Percentiles rank a stretch among this genome's conserved stretches.
Evolutionary conservation across 2,113 vertebrate genomes (phyloP).

Genomic region (Varanus salvator): DNA sequence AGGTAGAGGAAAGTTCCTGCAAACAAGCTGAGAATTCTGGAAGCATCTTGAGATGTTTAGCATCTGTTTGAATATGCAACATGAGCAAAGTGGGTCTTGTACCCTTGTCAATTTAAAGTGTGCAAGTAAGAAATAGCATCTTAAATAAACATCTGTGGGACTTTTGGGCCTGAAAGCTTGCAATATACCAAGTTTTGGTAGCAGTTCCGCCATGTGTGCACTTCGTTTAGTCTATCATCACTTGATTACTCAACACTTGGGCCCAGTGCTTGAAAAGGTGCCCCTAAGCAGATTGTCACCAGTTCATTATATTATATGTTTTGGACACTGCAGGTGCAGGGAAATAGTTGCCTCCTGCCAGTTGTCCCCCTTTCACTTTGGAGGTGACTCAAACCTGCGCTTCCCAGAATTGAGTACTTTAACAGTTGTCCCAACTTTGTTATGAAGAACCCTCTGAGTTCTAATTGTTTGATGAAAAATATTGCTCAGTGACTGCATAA

Average conservation of each 20-base stretch:
- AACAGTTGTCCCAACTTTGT: conserved; percentile 47
- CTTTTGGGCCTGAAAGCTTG: background rate
- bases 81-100: background rate
- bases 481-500: conserved; percentile 77
- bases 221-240: too few relatives aligned
- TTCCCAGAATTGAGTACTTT: background rate
- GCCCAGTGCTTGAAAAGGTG: background rate
- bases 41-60: background rate
- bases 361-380: background rate
- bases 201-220: background rate
- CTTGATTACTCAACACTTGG: background rate
- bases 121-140: background rate
- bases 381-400: accelerated
- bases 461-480: conserved; percentile 77
- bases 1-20: too few relatives aligned
- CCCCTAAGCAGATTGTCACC: background rate
- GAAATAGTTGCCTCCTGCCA: background rate
- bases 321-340: background rate
- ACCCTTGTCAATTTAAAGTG: background rate
- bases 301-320: background rate
- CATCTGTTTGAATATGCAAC: background rate
- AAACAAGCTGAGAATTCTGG: background rate
- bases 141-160: background rate
- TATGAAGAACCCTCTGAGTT: conserved; percentile 63
- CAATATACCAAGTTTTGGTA: background rate